Base-by-base conservation (phyloP, 2,113 vertebrate species). In the Camelus bactrianus region DNA sequence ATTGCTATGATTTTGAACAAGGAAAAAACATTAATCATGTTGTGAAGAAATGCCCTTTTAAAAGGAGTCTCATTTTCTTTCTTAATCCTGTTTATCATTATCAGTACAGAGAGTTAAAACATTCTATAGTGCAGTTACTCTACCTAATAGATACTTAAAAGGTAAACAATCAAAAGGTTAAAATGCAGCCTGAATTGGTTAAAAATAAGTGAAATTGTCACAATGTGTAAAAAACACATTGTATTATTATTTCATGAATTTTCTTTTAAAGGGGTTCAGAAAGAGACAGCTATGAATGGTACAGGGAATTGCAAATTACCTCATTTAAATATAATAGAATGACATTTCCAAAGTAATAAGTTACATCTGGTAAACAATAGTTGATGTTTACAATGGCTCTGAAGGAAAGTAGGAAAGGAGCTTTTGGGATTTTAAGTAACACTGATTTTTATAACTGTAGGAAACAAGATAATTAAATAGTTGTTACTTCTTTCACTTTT, bases 1-100 rank as follows among this genome's bases (percentile, higher is more conserved):
- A 96, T 94, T 86, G 83, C 96, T 98, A 95, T 98, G 97, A 97
- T 97, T 98, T 98, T 98, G 98, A 97, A 97, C 69, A 91, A 92
- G 76, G 35, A 97, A 96, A 98, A 98, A 97, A 91, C 94, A 97
- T 97, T 98, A 98, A 97, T 94, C 83, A 97, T 98, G 89, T 96
- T 97, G 95, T 96, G 97, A 97, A 98, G 83, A 95, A 98, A 97
- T 96, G 93, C 91, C 75, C 89, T 98, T 98, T 98, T 98, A 92
- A 95, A 98, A 97, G 97, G 91, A 95, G 94, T 95, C 96, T 97
- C 95, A 97, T 96, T 97, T 96, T 98, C 93, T 95, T 97, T 98
- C 97, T 97, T 97, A 88, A 79, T 97, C 83, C 94, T 94, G 3
- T 98, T 98, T 97, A 86, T 97, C 58, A 93, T 97, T 97, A 97